These are phyloP conservation scores for Macroramphosus scolopax DNA, from an alignment of 2,797 vertebrate genomes.

Conservation along the genomic window DNA sequence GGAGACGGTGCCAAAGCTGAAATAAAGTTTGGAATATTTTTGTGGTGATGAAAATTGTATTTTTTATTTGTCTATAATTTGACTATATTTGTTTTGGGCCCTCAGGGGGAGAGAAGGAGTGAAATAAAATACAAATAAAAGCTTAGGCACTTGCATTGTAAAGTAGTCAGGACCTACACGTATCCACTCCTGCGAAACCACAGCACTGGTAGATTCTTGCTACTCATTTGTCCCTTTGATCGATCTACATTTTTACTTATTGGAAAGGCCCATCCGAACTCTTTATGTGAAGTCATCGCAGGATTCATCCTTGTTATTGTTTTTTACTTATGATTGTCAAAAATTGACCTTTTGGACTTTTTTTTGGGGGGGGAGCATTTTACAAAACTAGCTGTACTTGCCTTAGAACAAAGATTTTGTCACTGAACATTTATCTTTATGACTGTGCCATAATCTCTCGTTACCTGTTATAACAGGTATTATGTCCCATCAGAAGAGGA, in stretches of 20 bases:
- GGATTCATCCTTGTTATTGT: conserved; percentile 14
- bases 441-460: conserved; percentile 79
- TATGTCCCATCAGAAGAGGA: conserved; percentile 62
- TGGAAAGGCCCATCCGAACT: conserved; percentile 27
- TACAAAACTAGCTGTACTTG: conserved; percentile 70
- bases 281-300: conserved; percentile 13
- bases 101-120: conserved; percentile 49
- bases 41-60: conserved; percentile 23
- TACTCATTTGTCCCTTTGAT: conserved; percentile 22
- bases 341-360: conserved; percentile 35
- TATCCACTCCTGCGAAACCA: conserved; percentile 56
- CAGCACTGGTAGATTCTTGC: conserved; percentile 63
- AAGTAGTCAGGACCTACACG: conserved; percentile 55
- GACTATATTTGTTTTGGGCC: conserved; percentile 57
- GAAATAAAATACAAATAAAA: conserved; percentile 37
- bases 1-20: conserved; percentile 71
- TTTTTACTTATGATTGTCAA: conserved; percentile 37
- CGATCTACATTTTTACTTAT: conserved; percentile 18
- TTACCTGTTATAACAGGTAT: conserved; percentile 79
- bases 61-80: conserved; percentile 65
- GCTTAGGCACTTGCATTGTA: conserved; percentile 74
- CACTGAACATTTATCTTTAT: conserved; percentile 78
- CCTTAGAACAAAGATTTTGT: conserved; percentile 77
- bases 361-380: conserved; percentile 14
- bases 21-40: conserved; percentile 55